phyloP scores from a whole-genome alignment of 2,888 invertebrate species.

The Glyphotaelius pellucidus region DNA sequence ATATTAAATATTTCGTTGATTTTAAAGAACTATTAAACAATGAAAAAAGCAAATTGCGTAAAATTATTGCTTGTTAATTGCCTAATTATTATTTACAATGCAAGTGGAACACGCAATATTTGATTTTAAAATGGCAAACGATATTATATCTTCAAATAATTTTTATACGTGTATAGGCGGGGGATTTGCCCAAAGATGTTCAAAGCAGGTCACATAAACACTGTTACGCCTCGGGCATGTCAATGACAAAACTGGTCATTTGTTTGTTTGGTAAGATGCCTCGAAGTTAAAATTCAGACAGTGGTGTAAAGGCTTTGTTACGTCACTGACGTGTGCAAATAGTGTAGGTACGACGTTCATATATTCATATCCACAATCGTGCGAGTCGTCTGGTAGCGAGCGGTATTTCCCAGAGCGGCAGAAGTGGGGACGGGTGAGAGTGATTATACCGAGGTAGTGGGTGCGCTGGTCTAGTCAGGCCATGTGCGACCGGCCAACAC shows the following conservation, averaged over 20 bases:
- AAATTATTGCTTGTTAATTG: too few species aligned
- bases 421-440: slow-evolving; percentile 1
- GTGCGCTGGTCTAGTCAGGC: not conserved
- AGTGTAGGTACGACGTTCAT: not conserved
- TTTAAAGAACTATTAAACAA: too few species aligned
- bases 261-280: not conserved
- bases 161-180: not conserved
- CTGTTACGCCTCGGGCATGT: not conserved
- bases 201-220: not conserved
- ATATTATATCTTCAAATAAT: not conserved
- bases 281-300: not conserved
- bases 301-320: not conserved
- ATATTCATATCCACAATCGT: not conserved
- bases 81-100: not conserved
- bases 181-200: not conserved
- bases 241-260: not conserved
- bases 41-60: too few species aligned
- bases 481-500: slow-evolving; percentile 1
- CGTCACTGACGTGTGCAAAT: slow-evolving; percentile 10
- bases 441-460: not conserved
- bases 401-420: slow-evolving; percentile 30
- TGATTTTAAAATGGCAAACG: not conserved
- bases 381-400: not conserved
- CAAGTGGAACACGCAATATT: not conserved
- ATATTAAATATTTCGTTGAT: too few species aligned